These are phyloP conservation scores for Eurytoma adleriae DNA, from an alignment of 2,888 invertebrate genomes.

Conservation along the genomic window DNA sequence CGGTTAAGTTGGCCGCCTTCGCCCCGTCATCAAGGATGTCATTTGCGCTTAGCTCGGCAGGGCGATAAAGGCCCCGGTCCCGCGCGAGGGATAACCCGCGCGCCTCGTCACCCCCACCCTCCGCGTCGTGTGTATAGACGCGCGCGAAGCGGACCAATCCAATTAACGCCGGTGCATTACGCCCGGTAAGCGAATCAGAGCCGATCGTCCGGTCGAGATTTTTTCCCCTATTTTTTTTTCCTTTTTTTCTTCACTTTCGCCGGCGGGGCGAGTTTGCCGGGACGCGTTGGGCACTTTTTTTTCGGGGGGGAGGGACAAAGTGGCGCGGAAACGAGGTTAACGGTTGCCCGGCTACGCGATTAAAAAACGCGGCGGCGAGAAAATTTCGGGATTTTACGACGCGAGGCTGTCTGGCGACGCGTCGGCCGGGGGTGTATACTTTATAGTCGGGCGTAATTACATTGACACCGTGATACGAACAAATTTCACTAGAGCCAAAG, in stretches of 20 bases:
- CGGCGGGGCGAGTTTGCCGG: no score
- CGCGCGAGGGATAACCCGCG: background rate
- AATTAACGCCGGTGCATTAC: constrained; percentile 42
- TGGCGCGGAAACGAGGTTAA: constrained; percentile 44
- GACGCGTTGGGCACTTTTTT: background rate
- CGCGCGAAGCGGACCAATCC: constrained; percentile 10
- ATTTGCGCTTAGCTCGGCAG: constrained; percentile 41
- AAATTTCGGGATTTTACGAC: constrained; percentile 5
- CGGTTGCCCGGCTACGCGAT: constrained; percentile 22
- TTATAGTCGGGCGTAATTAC: no score
- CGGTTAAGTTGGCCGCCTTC: constrained; percentile 52
- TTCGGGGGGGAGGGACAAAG: background rate
- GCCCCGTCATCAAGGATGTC: constrained; percentile 50
- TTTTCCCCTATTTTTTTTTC: background rate
- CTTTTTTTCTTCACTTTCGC: background rate
- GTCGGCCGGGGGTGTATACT: no score
- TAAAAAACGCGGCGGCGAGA: constrained; percentile 13
- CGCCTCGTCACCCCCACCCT: constrained; percentile 15
- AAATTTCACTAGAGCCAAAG: no score
- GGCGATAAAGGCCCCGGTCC: constrained; percentile 28
- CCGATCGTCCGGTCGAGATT: background rate
- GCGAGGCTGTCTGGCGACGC: no score
- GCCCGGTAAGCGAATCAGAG: constrained; percentile 25
- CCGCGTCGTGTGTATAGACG: background rate
- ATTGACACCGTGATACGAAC: no score